phyloP scores from a whole-genome alignment of 2,113 vertebrate genomes.

The Ancistrus triradiatus region DNA sequence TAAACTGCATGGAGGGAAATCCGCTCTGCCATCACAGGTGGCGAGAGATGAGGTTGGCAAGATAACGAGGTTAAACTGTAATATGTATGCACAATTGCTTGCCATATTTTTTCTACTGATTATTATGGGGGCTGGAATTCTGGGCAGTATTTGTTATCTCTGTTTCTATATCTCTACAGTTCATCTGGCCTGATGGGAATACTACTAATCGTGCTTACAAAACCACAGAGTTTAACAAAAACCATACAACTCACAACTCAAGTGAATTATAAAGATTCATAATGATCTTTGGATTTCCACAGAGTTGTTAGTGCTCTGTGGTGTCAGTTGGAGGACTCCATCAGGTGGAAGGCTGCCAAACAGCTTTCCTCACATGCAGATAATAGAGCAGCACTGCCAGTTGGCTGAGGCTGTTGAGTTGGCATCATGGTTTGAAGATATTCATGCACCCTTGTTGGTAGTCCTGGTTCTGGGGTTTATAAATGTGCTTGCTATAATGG shows the following conservation, averaged over 20 bases:
- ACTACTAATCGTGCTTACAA: conserved; percentile 34
- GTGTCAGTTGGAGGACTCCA: conserved; percentile 23
- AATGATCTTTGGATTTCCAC: not conserved
- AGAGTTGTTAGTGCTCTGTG: conserved; percentile 36
- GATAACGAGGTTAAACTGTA: too few relatives aligned
- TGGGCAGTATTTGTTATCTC: conserved; percentile 25
- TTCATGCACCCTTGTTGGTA: conserved; percentile 40
- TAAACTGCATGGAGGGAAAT: too few relatives aligned
- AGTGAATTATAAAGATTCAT: conserved; percentile 5
- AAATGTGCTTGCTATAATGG: conserved; percentile 31
- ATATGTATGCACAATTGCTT: too few relatives aligned
- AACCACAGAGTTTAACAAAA: conserved; percentile 44
- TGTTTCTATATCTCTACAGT: conserved; percentile 21
- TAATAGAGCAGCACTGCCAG: conserved; percentile 37
- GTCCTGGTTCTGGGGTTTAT: conserved; percentile 20
- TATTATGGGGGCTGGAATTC: conserved; percentile 30
- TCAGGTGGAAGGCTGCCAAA: conserved; percentile 10
- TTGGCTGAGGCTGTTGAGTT: conserved; percentile 27
- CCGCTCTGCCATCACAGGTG: too few relatives aligned
- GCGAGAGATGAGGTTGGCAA: too few relatives aligned
- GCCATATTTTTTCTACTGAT: not conserved
- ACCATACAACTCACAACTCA: conserved; percentile 2
- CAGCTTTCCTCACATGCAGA: conserved; percentile 47
- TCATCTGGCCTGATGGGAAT: not conserved
- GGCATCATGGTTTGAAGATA: conserved; percentile 32